phyloP scores from a whole-genome alignment of 2,113 vertebrate genomes.

The Lophotis ruficrista region DNA sequence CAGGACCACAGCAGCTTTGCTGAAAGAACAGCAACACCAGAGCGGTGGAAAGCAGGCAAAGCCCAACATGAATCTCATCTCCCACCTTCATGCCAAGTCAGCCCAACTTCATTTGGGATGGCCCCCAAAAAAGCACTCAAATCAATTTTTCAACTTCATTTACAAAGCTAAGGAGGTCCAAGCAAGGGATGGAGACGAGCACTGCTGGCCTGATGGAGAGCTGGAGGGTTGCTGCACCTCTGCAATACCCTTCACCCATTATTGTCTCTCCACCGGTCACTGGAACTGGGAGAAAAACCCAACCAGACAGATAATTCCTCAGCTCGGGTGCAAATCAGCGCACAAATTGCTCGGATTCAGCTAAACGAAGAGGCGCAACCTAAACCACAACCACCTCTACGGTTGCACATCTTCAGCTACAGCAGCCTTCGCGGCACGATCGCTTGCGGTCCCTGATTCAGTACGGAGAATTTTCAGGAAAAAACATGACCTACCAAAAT shows the following conservation, averaged over 20 bases:
- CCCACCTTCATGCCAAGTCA: not conserved
- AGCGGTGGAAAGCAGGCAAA: not conserved
- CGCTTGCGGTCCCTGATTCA: rapidly evolving
- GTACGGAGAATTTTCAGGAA: not conserved
- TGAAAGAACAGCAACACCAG: not conserved
- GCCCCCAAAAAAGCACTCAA: not conserved
- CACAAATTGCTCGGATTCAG: not conserved
- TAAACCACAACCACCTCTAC: not conserved
- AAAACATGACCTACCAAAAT: not conserved
- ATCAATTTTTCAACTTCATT: not conserved
- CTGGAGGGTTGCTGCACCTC: too few relatives aligned
- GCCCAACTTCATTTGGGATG: not conserved
- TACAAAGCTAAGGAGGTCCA: not conserved
- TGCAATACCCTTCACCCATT: not conserved
- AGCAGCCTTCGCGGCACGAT: not conserved
- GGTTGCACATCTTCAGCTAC: not conserved
- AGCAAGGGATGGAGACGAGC: not conserved
- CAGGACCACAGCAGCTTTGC: not conserved
- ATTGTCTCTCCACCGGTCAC: too few relatives aligned
- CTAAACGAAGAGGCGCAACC: not conserved
- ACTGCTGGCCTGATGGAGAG: rapidly evolving
- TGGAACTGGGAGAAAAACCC: not conserved
- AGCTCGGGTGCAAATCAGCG: not conserved
- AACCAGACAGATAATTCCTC: not conserved
- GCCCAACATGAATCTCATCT: not conserved